Conservation (phyloP, 2,888 invertebrate species). For the Scaptodrosophila latifasciaeformis region DNA sequence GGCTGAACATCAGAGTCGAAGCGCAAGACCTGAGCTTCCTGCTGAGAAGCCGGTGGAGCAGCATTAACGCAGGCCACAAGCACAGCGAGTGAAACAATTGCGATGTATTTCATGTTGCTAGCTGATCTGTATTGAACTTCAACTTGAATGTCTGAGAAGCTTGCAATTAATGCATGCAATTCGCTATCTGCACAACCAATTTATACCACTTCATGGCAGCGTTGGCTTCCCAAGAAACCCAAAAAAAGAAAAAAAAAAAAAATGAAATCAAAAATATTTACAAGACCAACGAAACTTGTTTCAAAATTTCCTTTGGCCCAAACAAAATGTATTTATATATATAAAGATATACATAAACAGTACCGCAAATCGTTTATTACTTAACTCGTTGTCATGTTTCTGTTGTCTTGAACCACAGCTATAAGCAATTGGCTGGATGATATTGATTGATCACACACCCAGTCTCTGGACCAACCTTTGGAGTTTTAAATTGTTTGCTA, state of each 20-base stretch:
- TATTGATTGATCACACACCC: conserved; percentile 9
- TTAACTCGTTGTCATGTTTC: conserved; percentile 24
- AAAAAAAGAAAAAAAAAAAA: background rate
- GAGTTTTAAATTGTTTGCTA: conserved; percentile 7
- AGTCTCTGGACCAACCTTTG: conserved; percentile 13
- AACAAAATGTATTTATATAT: background rate
- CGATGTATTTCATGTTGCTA: conserved; percentile 54
- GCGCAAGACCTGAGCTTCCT: conserved; percentile 79
- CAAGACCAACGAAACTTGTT: conserved; percentile 24
- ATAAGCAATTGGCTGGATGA: background rate
- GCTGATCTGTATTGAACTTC: conserved; percentile 9
- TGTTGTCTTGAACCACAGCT: background rate
- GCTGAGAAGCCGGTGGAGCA: conserved; percentile 65
- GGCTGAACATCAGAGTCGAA: conserved; percentile 78
- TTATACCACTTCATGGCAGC: conserved; percentile 31
- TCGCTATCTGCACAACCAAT: conserved; percentile 36
- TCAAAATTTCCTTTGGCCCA: conserved; percentile 31
- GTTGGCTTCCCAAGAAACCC: background rate
- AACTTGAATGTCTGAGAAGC: conserved; percentile 45
- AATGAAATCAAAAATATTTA: conserved; percentile 13
- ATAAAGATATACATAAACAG: no score
- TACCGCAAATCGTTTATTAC: conserved; percentile 17
- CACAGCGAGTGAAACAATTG: conserved; percentile 54
- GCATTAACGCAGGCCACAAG: conserved; percentile 60
- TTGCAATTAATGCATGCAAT: conserved; percentile 63